These are phyloP conservation scores for Tichodroma muraria DNA, from an alignment of 2,113 vertebrate species.

Conservation along the genomic window DNA sequence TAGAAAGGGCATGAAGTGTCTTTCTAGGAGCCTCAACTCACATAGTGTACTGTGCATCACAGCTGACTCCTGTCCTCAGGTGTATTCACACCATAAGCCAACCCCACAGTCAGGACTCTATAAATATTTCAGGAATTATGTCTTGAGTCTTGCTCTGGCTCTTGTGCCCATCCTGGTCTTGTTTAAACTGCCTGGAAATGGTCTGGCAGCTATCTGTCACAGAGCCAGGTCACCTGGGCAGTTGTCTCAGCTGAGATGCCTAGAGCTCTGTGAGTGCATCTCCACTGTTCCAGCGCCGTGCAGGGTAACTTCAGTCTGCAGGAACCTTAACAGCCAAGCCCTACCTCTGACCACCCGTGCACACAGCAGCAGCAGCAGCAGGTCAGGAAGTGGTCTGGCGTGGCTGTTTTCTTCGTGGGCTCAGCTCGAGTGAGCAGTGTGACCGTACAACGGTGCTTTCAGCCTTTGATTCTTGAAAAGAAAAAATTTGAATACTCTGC, in stretches of 20 bases:
- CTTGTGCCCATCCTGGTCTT: not conserved
- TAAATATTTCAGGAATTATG: not conserved
- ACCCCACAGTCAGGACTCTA: not conserved
- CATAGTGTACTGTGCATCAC: not conserved
- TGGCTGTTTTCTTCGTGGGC: not conserved
- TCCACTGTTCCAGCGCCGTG: not conserved
- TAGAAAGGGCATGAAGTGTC: not conserved
- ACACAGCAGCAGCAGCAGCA: not conserved
- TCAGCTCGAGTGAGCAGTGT: not conserved
- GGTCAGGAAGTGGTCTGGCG: not conserved
- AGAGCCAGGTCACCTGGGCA: not conserved
- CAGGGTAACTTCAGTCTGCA: not conserved
- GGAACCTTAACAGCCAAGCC: not conserved
- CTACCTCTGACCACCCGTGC: not conserved
- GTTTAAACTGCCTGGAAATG: not conserved
- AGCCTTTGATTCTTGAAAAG: not conserved
- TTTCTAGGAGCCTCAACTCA: not conserved
- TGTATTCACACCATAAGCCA: not conserved
- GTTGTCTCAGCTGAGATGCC: not conserved
- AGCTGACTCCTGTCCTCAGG: not conserved
- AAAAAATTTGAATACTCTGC: not conserved
- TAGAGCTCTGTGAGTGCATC: not conserved
- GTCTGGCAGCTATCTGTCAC: not conserved
- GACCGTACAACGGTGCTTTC: not conserved
- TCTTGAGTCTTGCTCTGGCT: not conserved